These are phyloP conservation scores for Corvus moneduloides DNA, from an alignment of 2,113 vertebrate genomes.

Conservation along the genomic window DNA sequence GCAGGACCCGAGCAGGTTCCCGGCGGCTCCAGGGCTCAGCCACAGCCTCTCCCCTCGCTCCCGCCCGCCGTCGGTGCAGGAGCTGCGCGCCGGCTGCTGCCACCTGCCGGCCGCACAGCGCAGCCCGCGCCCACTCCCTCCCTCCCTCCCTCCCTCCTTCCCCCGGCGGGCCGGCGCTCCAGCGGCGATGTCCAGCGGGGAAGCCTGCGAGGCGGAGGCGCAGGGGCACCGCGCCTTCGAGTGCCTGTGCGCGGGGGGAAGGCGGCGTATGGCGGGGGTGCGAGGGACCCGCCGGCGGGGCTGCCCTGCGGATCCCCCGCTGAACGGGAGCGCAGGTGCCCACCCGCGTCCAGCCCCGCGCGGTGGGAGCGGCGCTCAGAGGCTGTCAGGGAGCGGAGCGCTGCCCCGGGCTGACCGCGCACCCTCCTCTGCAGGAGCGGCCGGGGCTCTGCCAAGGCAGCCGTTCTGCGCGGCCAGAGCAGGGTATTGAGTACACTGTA, in stretches of 20 bases:
- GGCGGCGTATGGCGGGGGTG: not conserved
- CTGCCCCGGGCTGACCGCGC: not conserved
- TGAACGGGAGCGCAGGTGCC: not conserved
- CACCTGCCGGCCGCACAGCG: constrained; percentile 54
- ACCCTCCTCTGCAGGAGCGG: not conserved
- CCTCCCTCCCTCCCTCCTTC: not conserved
- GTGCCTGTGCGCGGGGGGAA: not conserved
- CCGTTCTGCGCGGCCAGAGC: accelerated
- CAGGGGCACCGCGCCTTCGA: too few relatives aligned
- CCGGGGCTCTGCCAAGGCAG: not conserved
- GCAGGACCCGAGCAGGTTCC: constrained; percentile 5
- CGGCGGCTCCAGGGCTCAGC: not conserved
- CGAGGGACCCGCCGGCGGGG: not conserved
- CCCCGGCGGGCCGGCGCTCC: not conserved
- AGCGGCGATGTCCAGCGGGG: not conserved
- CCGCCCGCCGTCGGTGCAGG: constrained; percentile 12
- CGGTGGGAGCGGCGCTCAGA: not conserved
- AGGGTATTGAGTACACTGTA: accelerated
- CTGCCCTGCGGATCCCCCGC: not conserved
- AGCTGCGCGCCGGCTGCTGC: not conserved
- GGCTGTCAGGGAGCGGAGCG: not conserved
- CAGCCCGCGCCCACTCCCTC: not conserved
- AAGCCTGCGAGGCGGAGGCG: too few relatives aligned
- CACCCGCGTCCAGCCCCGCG: not conserved
- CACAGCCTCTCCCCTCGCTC: not conserved